Conservation (phyloP, 1,140 invertebrate genomes). For the Belonocnema kinseyi region DNA sequence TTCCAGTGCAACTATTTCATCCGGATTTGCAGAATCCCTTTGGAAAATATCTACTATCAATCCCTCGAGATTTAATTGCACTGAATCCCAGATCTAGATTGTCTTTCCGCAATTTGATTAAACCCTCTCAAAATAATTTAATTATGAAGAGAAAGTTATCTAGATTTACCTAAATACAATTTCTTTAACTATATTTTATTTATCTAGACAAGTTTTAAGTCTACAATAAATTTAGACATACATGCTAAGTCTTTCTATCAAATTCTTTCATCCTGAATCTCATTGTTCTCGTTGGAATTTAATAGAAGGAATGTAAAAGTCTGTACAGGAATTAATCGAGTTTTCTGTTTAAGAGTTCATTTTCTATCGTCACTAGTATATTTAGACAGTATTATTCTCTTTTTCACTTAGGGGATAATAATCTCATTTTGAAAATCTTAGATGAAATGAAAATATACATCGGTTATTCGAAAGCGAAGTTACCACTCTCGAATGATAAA, state of each 20-base stretch:
- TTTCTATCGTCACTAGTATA: background rate
- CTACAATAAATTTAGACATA: background rate
- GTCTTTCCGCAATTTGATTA: background rate
- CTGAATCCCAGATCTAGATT: background rate
- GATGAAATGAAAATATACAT: slow-evolving; percentile 11
- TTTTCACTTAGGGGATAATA: background rate
- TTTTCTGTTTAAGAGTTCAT: background rate
- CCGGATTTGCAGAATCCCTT: background rate
- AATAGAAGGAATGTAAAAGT: slow-evolving; percentile 8
- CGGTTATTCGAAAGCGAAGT: background rate
- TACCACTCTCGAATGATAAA: slow-evolving; percentile 11
- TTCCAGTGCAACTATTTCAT: slow-evolving; percentile 7
- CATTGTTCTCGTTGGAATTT: background rate
- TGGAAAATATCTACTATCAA: background rate
- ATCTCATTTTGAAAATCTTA: background rate
- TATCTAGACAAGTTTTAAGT: background rate
- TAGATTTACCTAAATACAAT: background rate
- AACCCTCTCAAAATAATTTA: background rate
- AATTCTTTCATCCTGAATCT: background rate
- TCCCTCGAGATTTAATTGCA: background rate
- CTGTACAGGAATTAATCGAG: slow-evolving; percentile 18
- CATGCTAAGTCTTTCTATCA: background rate
- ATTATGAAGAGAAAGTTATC: background rate
- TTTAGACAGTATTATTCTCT: background rate
- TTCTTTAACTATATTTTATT: background rate